These are phyloP conservation scores for Melanostoma scalare DNA, from an alignment of 2,888 invertebrate genomes.

Conservation along the genomic window DNA sequence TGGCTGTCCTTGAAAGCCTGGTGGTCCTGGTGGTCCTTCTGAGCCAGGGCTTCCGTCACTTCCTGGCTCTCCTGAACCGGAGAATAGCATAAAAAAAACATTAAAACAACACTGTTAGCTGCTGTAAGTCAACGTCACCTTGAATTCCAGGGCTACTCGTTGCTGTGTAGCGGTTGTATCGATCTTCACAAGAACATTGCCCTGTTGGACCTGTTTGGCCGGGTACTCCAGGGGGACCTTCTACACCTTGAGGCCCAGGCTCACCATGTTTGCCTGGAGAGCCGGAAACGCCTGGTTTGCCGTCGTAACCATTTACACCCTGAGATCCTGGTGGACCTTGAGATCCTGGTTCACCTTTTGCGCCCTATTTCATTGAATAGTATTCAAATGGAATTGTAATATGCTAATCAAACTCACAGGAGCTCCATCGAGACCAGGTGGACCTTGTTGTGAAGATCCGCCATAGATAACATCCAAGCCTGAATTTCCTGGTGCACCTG, in stretches of 20 bases:
- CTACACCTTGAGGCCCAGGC: slow-evolving; percentile 73
- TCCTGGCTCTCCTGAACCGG: slow-evolving; percentile 84
- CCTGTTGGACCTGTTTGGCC: slow-evolving; percentile 84
- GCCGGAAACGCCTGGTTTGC: slow-evolving; percentile 76
- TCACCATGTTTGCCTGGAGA: slow-evolving; percentile 84
- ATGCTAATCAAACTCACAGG: slow-evolving; percentile 29
- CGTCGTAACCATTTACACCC: slow-evolving; percentile 73
- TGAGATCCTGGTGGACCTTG: slow-evolving; percentile 73
- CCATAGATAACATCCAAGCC: slow-evolving; percentile 70
- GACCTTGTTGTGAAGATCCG: slow-evolving; percentile 22
- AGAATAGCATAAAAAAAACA: neutral
- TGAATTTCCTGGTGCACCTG: slow-evolving; percentile 76
- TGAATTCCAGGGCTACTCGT: slow-evolving; percentile 19
- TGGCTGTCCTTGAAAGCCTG: slow-evolving; percentile 77
- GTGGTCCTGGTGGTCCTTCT: slow-evolving; percentile 45
- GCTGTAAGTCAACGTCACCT: slow-evolving; percentile 9
- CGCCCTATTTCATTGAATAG: neutral
- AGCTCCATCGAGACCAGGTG: slow-evolving; percentile 26
- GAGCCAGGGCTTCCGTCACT: slow-evolving; percentile 45
- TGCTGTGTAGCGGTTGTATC: slow-evolving; percentile 2
- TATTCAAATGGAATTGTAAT: neutral
- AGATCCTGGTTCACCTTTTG: slow-evolving; percentile 78
- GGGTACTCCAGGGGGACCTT: slow-evolving; percentile 82
- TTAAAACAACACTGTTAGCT: neutral
- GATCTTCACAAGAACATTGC: slow-evolving; percentile 60